phyloP scores from a whole-genome alignment of 2,113 vertebrate genomes.

The Grammomys dolichurus region DNA sequence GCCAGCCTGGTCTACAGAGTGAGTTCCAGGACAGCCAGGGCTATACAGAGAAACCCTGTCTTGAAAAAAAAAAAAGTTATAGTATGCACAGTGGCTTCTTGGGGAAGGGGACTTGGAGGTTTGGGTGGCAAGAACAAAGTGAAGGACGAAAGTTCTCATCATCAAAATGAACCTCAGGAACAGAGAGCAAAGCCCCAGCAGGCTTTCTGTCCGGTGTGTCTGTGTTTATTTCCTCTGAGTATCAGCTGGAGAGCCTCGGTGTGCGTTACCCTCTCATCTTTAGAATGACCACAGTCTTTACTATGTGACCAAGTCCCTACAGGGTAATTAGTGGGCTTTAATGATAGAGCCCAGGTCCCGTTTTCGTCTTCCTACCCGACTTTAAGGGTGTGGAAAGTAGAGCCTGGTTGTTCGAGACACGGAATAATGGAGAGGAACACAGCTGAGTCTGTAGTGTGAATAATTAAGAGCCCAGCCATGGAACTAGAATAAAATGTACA shows the following conservation, averaged over 20 bases:
- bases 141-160: not conserved
- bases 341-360: not conserved
- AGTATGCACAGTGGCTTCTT: not conserved
- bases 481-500: not conserved
- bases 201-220: rapidly evolving
- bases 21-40: too few relatives aligned
- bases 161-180: not conserved
- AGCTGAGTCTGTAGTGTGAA: rapidly evolving
- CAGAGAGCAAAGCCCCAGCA: not conserved
- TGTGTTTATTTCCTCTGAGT: not conserved
- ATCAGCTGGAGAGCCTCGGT: not conserved
- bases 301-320: not conserved
- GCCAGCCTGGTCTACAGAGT: too few relatives aligned
- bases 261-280: not conserved
- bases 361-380: not conserved
- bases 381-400: not conserved
- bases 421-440: not conserved
- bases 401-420: not conserved
- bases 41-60: too few relatives aligned
- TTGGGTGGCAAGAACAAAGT: not conserved
- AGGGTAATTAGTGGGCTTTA: conserved; percentile 26
- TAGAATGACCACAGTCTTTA: not conserved
- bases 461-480: not conserved
- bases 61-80: not conserved
- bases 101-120: not conserved